Percentiles rank a stretch among this genome's conserved stretches.
Evolutionary conservation across 2,797 vertebrate species (phyloP).

Genomic region (Labeo calbasu): DNA sequence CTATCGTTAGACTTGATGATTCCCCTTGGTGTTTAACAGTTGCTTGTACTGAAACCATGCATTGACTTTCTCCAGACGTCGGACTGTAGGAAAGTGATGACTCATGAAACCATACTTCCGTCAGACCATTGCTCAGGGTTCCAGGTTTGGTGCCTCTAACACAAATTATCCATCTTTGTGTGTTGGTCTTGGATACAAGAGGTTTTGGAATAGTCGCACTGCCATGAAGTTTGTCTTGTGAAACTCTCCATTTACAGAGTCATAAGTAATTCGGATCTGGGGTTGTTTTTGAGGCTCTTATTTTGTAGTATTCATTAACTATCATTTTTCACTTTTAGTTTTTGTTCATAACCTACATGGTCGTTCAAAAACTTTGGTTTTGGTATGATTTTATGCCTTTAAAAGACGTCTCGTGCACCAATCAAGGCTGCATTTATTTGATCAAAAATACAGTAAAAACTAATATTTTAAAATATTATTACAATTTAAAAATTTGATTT

Average conservation of each 20-base stretch:
- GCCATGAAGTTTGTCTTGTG: not conserved
- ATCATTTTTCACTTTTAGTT: not conserved
- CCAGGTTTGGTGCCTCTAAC: conserved; percentile 12
- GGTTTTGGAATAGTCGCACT: not conserved
- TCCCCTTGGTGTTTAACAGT: conserved; percentile 1
- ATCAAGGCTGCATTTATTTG: no score
- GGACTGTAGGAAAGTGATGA: conserved; percentile 1
- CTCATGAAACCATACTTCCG: not conserved
- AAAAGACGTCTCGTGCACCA: not conserved
- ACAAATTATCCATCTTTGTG: conserved; percentile 23
- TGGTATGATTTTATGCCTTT: not conserved
- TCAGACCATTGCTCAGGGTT: not conserved
- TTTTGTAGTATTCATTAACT: not conserved
- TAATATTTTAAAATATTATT: no score
- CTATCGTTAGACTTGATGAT: not conserved
- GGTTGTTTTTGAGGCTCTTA: not conserved
- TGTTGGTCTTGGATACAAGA: conserved; percentile 6
- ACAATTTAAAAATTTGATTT: no score
- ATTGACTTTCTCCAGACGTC: not conserved
- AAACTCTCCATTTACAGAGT: not conserved
- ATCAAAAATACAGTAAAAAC: no score
- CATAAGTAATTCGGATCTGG: not conserved
- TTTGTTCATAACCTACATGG: not conserved
- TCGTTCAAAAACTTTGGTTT: not conserved
- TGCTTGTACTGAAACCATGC: not conserved